phyloP scores from a whole-genome alignment of 2,113 vertebrate species.

The Malurus melanocephalus region DNA sequence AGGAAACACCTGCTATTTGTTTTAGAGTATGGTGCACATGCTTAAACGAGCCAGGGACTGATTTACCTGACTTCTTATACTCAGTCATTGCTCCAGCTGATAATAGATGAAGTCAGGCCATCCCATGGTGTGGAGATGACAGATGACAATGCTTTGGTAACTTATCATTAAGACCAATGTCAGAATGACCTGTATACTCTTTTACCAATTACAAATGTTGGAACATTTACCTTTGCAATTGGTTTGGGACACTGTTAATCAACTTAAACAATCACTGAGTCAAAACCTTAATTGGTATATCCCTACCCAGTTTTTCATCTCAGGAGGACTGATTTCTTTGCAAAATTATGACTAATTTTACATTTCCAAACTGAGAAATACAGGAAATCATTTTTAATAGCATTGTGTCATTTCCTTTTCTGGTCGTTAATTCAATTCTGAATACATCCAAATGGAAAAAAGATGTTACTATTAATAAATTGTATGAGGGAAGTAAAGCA shows the following conservation, averaged over 20 bases:
- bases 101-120: background rate
- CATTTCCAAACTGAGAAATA: background rate
- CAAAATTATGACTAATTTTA: background rate
- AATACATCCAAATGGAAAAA: background rate
- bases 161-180: background rate
- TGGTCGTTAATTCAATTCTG: background rate
- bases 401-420: background rate
- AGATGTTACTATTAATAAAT: background rate
- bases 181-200: background rate
- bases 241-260: background rate
- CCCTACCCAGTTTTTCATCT: background rate
- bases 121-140: background rate
- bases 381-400: background rate
- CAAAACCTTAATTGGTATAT: background rate
- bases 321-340: background rate
- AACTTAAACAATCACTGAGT: background rate
- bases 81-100: background rate
- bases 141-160: background rate
- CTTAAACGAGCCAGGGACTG: background rate
- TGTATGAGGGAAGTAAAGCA: background rate
- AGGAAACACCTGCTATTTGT: constrained; percentile 4
- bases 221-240: background rate
- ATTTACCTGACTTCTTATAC: background rate
- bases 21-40: background rate
- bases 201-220: background rate